Percentiles rank a stretch among this genome's conserved stretches.
phyloP scores from a whole-genome alignment of 2,888 invertebrate genomes.

The Lepidochrysops patricia region DNA sequence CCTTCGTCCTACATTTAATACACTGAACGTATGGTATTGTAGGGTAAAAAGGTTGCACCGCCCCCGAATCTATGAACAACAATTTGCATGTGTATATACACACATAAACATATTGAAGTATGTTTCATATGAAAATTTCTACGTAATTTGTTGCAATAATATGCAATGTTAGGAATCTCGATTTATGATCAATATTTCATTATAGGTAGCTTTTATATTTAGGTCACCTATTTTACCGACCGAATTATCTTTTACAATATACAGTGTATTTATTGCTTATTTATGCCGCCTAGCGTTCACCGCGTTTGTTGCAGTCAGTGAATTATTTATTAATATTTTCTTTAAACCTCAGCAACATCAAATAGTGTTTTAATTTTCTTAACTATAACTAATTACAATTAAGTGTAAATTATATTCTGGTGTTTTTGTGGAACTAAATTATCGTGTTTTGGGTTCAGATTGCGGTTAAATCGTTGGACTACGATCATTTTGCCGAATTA shows the following conservation, averaged over 20 bases:
- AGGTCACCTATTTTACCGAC: constrained; percentile 17
- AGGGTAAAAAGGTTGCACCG: not conserved
- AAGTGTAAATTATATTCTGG: too few species aligned
- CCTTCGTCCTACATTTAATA: not conserved
- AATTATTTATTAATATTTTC: too few species aligned
- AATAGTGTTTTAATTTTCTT: not conserved
- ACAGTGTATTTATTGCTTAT: not conserved
- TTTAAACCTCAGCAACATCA: too few species aligned
- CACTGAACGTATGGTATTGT: not conserved
- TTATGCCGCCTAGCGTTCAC: not conserved
- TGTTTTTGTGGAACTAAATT: not conserved
- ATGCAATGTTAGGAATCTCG: not conserved
- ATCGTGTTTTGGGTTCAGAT: constrained; percentile 35
- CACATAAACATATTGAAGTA: too few species aligned
- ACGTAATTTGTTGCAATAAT: not conserved
- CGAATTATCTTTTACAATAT: not conserved
- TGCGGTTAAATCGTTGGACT: constrained; percentile 37
- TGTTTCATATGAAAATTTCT: not conserved
- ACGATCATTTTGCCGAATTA: constrained; percentile 46
- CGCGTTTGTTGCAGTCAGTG: not conserved
- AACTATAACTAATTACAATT: too few species aligned
- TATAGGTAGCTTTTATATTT: constrained; percentile 23
- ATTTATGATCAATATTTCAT: constrained; percentile 23
- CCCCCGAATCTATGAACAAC: not conserved
- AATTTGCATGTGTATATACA: not conserved